Evolutionary conservation across 92 coral and sea anemone species (phyloP).

Genomic region (Scolanthus callimorphus): DNA sequence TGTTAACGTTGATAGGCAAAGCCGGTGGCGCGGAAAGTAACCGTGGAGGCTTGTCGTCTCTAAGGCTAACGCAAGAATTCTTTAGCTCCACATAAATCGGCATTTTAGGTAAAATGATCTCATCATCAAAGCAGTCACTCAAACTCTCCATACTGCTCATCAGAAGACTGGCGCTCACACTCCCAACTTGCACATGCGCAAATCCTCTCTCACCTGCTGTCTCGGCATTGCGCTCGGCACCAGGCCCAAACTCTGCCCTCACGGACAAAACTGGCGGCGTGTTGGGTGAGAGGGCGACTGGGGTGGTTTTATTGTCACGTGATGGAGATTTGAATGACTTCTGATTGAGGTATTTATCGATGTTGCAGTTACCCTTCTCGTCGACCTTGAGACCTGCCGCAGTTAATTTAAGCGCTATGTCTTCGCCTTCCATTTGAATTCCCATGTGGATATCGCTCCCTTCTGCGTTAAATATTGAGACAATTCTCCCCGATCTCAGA

Average conservation of each 20-base stretch:
- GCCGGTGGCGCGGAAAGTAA: constrained; percentile 81
- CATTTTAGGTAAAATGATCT: constrained; percentile 71
- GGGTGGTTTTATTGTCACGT: constrained; percentile 11
- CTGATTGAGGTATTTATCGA: constrained; percentile 74
- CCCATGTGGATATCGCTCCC: constrained; percentile 77
- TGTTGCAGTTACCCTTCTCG: constrained; percentile 66
- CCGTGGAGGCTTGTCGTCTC: constrained; percentile 72
- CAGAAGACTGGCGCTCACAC: constrained; percentile 44
- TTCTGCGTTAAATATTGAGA: constrained; percentile 66
- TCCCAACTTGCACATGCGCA: constrained; percentile 59
- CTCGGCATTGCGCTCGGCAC: constrained; percentile 61
- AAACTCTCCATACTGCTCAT: constrained; percentile 82
- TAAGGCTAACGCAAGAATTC: constrained; percentile 56
- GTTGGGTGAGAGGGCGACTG: constrained; percentile 27
- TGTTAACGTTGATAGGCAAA: constrained; percentile 75
- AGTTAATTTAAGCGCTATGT: constrained; percentile 62
- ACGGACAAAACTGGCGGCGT: constrained; percentile 53
- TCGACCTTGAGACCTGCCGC: constrained; percentile 54
- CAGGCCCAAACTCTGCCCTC: constrained; percentile 86
- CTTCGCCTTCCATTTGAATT: constrained; percentile 64
- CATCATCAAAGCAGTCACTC: constrained; percentile 91
- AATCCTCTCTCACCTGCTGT: constrained; percentile 91
- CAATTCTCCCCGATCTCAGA: constrained; percentile 30
- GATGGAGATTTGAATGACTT: constrained; percentile 55
- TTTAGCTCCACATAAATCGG: constrained; percentile 70